Base-by-base conservation (phyloP, 1,140 invertebrate species). In the Pseudomyrmex pallidus region DNA sequence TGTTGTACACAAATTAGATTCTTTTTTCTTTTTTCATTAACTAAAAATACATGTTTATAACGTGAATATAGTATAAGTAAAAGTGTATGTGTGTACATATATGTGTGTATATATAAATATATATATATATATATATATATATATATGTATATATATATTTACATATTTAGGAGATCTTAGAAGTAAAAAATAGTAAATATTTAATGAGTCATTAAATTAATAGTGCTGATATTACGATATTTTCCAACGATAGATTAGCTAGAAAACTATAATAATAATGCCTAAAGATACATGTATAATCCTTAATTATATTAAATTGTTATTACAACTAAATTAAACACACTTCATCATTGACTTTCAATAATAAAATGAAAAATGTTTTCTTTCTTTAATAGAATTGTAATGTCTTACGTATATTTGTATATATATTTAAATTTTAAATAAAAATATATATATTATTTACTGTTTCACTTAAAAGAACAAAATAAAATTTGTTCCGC, bases 231-330 rank as follows among this genome's bases (percentile, higher is more conserved):
- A 17, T 10, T 17, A 70, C 44, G 20, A 57, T 57, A 59, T 80
- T 80, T 70, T 72, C 20, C 2, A 80, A 50, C 46, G 20, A 70
- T 35, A 25, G 35, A 72, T 44, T 17, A 70, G 9, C 17, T 20
- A 13, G 25, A 48, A 54, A 76, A 76, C n/a, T 74, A 74, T 25
- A 20, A 77, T 44, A 67, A 64, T 15, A 54, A 44, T 15, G 15
- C n/a, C 25, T 66, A 66, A 64, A 64, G 13, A 25, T 48, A 12
- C 35, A 48, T 35, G 2, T 12, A 12, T 52, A 13, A 64, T 9
- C 44, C n/a, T 76, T 66, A 15, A 66, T 20, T 10, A 1, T 66
- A 44, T 66, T 20, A 15, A 13, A 4, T 15, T 54, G 46, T 66
- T 54, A 35, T 35, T 35, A 35, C 35, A 35, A 35, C 35, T 35